Evolutionary conservation across 2,888 invertebrate genomes (phyloP).

Genomic region (Thymelicus lineola): DNA sequence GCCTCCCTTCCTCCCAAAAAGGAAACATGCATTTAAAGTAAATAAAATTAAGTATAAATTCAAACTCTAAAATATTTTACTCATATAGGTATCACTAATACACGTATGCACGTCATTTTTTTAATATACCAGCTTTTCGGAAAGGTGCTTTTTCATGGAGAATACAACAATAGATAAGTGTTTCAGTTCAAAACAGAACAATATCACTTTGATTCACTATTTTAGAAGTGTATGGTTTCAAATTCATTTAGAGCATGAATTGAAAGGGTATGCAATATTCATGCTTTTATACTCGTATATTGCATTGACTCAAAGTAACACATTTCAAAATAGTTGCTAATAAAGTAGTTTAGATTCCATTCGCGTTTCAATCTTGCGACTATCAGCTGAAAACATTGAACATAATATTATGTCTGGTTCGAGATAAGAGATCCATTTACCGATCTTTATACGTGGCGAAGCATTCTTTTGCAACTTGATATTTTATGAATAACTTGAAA

Average conservation of each 20-base stretch:
- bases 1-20: too few relatives aligned
- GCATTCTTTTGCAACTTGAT: slow-evolving; percentile 9
- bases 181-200: too few relatives aligned
- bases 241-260: neutral
- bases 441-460: neutral
- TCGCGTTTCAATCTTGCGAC: slow-evolving; percentile 7
- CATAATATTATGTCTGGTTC: slow-evolving; percentile 15
- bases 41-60: too few relatives aligned
- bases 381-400: slow-evolving; percentile 26
- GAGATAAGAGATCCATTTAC: slow-evolving; percentile 7
- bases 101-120: too few relatives aligned
- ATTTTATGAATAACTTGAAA: slow-evolving; percentile 12
- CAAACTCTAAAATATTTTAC: too few relatives aligned
- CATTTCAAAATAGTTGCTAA: slow-evolving; percentile 44
- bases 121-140: too few relatives aligned
- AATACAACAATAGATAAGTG: too few relatives aligned
- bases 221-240: neutral
- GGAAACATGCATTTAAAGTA: too few relatives aligned
- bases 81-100: too few relatives aligned
- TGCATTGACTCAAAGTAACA: slow-evolving; percentile 52
- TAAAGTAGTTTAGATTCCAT: slow-evolving; percentile 40
- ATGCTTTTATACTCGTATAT: neutral
- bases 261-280: neutral
- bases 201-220: too few relatives aligned
- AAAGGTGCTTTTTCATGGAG: too few relatives aligned